phyloP scores from a whole-genome alignment of 2,797 vertebrate species.

The Danionella dracula region DNA sequence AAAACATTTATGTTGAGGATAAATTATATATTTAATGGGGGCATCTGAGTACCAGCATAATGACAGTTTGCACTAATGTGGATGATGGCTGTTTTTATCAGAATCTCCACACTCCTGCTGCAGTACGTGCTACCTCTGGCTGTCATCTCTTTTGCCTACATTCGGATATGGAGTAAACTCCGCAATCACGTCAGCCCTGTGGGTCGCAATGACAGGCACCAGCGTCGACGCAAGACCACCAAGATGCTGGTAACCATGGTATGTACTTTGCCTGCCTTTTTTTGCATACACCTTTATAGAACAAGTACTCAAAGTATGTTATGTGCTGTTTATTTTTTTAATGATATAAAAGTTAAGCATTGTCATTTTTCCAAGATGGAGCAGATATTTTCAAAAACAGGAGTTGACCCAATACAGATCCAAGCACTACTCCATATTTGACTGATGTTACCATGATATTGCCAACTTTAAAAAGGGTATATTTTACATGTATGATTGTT shows the following conservation, averaged over 20 bases:
- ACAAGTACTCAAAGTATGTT: too few relatives aligned
- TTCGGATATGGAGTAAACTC: conserved; percentile 90
- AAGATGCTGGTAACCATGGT: conserved; percentile 94
- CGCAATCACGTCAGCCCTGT: conserved; percentile 84
- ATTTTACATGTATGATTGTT: too few relatives aligned
- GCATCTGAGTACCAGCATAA: not conserved
- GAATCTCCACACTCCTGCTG: conserved; percentile 83
- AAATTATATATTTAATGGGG: not conserved
- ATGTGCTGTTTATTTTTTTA: too few relatives aligned
- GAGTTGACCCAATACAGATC: too few relatives aligned
- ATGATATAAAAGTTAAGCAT: too few relatives aligned
- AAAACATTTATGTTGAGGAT: not conserved
- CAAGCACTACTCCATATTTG: too few relatives aligned
- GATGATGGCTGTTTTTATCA: conserved; percentile 41
- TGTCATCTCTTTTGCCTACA: conserved; percentile 87
- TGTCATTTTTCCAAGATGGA: too few relatives aligned
- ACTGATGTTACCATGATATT: too few relatives aligned
- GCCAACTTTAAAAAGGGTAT: too few relatives aligned
- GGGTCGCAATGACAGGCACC: conserved; percentile 68
- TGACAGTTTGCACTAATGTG: not conserved
- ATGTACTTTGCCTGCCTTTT: not conserved
- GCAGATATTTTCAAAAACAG: too few relatives aligned
- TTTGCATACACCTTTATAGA: too few relatives aligned
- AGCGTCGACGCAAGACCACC: conserved; percentile 84
- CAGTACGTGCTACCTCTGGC: conserved; percentile 85